phyloP scores from a whole-genome alignment of 2,888 invertebrate genomes.

The Drosophila mercatorum region DNA sequence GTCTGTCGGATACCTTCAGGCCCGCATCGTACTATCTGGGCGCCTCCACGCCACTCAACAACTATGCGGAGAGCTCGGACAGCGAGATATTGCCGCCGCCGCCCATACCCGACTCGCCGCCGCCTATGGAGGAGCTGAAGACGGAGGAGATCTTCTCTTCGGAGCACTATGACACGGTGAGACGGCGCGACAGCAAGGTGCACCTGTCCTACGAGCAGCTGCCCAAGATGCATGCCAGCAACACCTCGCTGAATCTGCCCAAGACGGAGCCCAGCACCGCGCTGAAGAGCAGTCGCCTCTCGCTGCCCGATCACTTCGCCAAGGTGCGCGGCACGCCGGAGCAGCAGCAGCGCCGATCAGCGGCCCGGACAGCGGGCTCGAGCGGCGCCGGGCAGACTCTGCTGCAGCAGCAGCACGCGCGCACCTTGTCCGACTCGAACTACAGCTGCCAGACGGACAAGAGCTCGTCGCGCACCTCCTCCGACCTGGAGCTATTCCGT shows the following conservation, averaged over 20 bases:
- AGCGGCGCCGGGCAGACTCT: constrained; percentile 31
- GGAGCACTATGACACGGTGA: constrained; percentile 84
- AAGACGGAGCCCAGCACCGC: constrained; percentile 73
- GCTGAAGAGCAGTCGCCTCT: constrained; percentile 83
- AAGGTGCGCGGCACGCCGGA: constrained; percentile 72
- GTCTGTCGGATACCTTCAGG: constrained; percentile 93
- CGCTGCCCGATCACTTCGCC: constrained; percentile 83
- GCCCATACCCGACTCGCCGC: constrained; percentile 90
- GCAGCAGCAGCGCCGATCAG: constrained; percentile 43
- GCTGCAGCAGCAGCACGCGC: constrained; percentile 81
- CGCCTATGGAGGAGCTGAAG: constrained; percentile 88
- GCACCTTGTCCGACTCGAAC: constrained; percentile 83
- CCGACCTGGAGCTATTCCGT: constrained; percentile 84
- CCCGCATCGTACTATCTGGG: constrained; percentile 95
- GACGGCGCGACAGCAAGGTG: constrained; percentile 82
- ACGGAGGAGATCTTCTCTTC: constrained; percentile 86
- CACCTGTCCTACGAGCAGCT: constrained; percentile 83
- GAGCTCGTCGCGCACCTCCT: constrained; percentile 83
- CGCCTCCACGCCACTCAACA: constrained; percentile 88
- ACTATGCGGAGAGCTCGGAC: constrained; percentile 92
- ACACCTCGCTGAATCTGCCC: constrained; percentile 81
- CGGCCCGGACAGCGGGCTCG: constrained; percentile 45
- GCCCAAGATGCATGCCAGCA: constrained; percentile 84
- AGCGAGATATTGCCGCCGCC: constrained; percentile 92
- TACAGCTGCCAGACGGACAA: constrained; percentile 84